Evolutionary conservation across 2,888 invertebrate genomes (phyloP), one percentile per base, ranked within the genome.

Genomic region (Cataglyphis altisquamis): DNA sequence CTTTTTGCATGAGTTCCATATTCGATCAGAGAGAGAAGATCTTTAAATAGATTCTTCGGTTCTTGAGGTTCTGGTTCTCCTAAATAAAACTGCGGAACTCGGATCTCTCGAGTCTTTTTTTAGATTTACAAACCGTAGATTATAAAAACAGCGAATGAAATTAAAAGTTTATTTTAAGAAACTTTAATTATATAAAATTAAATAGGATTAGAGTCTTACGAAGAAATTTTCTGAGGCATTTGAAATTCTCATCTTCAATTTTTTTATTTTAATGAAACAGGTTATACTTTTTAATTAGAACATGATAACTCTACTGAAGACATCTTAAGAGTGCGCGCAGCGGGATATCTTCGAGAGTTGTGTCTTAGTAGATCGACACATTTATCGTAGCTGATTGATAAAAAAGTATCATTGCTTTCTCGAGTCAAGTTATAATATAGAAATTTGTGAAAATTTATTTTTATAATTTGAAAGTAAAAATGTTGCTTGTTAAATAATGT

Each of bases 1-100:
- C 83, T 85, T 73, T 77, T 55, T 78, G 67, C 80, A 72, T 41
- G 36, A 72, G 48, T n/a, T 62, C 8, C 12, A 21, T 48, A 72
- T 52, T 52, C 18, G n/a, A 36, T 52, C 75, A 8, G 25, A 66
- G 39, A 66, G 18, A 36, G 18, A 48, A 75, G 52, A 48, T 39
- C 75, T 25, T 8, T 77, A 67, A 77, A 67, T 67, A 77, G 66
- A 77, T 67, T 77, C 8, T 36, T 36, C 25, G 15, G 12, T 25
- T 25, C 39, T 67, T 21, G 39, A 39, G 8, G 25, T 48, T 52
- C 12, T 64, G 52, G 36, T 36, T 25, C 1, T 18, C 8, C 21
- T 32, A 12, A 52, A 36, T 36, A 18, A 36, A 75, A 70, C 36
- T 45, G 18, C 21, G 25, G 3, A 52, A 48, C 18, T 63, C 21